Percentiles rank a stretch among this genome's conserved stretches.
Evolutionary conservation across 2,113 vertebrate genomes (phyloP).

Genomic region (Ahaetulla prasina): DNA sequence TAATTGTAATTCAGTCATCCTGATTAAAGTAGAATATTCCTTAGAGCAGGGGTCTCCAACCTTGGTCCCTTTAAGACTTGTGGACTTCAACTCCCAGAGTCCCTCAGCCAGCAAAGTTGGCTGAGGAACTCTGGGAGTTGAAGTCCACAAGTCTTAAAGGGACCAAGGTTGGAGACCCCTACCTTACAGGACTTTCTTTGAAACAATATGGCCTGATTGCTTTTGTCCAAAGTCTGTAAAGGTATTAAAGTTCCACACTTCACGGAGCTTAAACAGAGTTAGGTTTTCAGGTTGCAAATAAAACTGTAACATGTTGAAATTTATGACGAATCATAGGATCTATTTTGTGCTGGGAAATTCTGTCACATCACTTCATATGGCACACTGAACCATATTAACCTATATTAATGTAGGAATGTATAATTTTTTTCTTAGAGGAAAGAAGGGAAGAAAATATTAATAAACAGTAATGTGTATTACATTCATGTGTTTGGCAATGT

Average conservation of each 20-base stretch:
- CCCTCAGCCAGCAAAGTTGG: too few species aligned
- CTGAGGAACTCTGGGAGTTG: too few species aligned
- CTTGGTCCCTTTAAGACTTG: too few species aligned
- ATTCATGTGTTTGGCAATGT: neutral
- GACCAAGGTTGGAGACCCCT: too few species aligned
- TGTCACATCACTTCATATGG: neutral
- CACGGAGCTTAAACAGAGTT: neutral
- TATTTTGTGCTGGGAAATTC: neutral
- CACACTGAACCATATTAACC: neutral
- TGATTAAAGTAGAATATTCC: neutral
- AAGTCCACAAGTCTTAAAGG: too few species aligned
- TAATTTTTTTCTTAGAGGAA: neutral
- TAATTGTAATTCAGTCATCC: constrained; percentile 4
- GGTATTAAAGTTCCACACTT: neutral
- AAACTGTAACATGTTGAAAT: neutral
- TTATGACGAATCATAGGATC: neutral
- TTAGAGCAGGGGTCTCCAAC: too few species aligned
- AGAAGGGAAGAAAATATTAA: neutral
- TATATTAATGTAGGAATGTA: neutral
- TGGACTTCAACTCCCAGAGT: too few species aligned
- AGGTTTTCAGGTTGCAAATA: neutral
- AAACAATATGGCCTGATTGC: neutral
- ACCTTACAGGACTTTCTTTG: neutral
- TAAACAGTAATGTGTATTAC: neutral
- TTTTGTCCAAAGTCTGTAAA: neutral